Evolutionary conservation across 1,140 invertebrate genomes (phyloP), one percentile per base, ranked within the genome.

Genomic region (Steinernema khuongi): DNA sequence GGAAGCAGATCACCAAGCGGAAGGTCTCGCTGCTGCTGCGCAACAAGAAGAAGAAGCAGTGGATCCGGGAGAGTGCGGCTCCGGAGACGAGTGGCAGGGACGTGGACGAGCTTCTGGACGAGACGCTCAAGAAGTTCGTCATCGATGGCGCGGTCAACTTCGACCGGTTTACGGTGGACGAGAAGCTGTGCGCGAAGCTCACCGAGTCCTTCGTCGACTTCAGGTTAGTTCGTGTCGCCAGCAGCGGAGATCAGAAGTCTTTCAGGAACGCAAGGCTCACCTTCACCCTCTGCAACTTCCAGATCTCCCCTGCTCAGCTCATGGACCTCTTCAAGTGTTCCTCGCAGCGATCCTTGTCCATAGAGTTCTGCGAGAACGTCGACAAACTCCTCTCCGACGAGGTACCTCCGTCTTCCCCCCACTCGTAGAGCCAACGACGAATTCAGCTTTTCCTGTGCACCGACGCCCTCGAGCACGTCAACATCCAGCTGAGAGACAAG

Each of bases 41-140:
- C 4, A 60, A 60, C 50, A 60, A 60, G 50, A 60, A 60, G 50
- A 60, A 60, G 50, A 60, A 60, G 50, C 50, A 60, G 19, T 60
- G 50, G 50, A 22, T 60, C 26, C 50, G 50, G 11, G 14, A 7
- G 50, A 60, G 26, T 26, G 14, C 50, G 2, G n/a, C 7, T n/a
- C 14, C 50, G 22, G 26, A n/a, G 14, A n/a, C 50, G 4, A 11
- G 14, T 26, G 7, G 2, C 4, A 22, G 4, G 4, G 50, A 26
- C 11, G 19, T 60, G 11, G 11, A 14, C 4, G 7, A 26, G 22
- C 11, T 60, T 4, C 50, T 60, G 14, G 50, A 60, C 22, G 50
- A 60, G 50, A 60, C 50, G 50, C 50, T 60, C 22, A 60, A 26
- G 50, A 60, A 14, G 22, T 60, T 60, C 22, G 50, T 60, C 11